Evolutionary conservation across 2,113 vertebrate genomes (phyloP), one percentile per base, ranked within the genome.

Genomic region (Oncorhynchus mykiss): DNA sequence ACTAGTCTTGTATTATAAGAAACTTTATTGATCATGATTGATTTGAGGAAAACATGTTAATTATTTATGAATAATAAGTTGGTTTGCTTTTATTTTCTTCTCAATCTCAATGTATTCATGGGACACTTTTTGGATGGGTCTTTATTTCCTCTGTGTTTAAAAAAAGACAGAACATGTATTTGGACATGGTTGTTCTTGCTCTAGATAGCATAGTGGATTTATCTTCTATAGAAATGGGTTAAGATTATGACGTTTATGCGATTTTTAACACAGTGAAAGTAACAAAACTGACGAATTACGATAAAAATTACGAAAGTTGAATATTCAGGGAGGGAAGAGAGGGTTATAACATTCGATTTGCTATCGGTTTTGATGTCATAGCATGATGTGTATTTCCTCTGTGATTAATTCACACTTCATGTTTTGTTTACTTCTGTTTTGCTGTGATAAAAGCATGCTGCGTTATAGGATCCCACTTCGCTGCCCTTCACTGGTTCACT

Each of bases 321-420:
- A 60, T 48, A 79, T 90, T 91, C 87, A 89, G 88, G 83, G 85
- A 92, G 85, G 81, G 86, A 74, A 84, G 59, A 87, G 75, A 84
- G 80, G 69, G 78, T 85, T 84, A 83, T 85, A 83, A 78, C 71
- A 22, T 79, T 87, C 87, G 82, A 75, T 83, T 86, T 88, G 72
- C 77, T 82, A 83, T 90, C 71, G 83, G 85, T 92, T 76, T 70
- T 70, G 78, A 80, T 80, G 83, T 92, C 87, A 90, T 75, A 76
- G 92, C 93, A 93, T 93, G 91, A 88, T 89, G 83, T 86, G 77
- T 81, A 87, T 91, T 90, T 88, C 82, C 84, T 89, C 80, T 90
- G 86, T 91, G 85, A 88, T 89, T 88, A 82, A 79, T 88, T 85
- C 27, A 79, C 74, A 88, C 87, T 45, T 82, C 79, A 76, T 76